Evolutionary conservation across 1,140 invertebrate genomes (phyloP).

Genomic region (Scaptodrosophila lebanonensis): DNA sequence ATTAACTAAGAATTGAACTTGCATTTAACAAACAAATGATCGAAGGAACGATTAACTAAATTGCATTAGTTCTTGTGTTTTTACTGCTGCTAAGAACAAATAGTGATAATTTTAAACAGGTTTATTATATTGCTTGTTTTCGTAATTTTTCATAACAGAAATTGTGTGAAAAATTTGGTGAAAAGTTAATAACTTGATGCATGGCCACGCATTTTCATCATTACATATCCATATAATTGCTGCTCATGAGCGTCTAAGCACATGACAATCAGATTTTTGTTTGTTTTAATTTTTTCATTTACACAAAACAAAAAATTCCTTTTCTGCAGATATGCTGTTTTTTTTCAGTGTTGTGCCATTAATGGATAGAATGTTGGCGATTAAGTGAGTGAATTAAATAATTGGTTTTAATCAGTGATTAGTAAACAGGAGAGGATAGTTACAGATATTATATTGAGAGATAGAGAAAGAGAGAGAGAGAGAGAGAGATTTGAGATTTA

Average conservation of each 20-base stretch:
- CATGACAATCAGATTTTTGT: constrained; percentile 12
- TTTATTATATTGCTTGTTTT: constrained; percentile 15
- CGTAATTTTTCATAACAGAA: constrained; percentile 25
- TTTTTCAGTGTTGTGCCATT: constrained; percentile 28
- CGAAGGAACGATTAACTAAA: constrained; percentile 27
- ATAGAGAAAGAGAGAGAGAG: constrained; percentile 27
- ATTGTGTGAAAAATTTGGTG: constrained; percentile 47
- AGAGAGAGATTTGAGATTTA: no score
- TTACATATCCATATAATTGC: constrained; percentile 22
- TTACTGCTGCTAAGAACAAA: constrained; percentile 31
- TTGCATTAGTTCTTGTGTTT: constrained; percentile 37
- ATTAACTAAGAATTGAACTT: constrained; percentile 16
- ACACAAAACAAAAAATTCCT: constrained; percentile 22
- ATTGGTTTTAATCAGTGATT: no score
- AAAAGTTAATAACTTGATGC: constrained; percentile 62
- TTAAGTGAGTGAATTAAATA: constrained; percentile 15
- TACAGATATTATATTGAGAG: no score
- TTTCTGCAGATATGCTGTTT: not conserved
- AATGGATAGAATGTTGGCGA: constrained; percentile 22
- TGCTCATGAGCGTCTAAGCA: no score
- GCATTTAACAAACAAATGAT: constrained; percentile 49
- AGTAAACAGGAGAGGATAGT: constrained; percentile 4
- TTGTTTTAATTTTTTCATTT: constrained; percentile 3
- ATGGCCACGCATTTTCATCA: constrained; percentile 73
- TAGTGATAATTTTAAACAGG: constrained; percentile 29